Conservation (phyloP, 2,113 vertebrate genomes). For the Helogale parvula region DNA sequence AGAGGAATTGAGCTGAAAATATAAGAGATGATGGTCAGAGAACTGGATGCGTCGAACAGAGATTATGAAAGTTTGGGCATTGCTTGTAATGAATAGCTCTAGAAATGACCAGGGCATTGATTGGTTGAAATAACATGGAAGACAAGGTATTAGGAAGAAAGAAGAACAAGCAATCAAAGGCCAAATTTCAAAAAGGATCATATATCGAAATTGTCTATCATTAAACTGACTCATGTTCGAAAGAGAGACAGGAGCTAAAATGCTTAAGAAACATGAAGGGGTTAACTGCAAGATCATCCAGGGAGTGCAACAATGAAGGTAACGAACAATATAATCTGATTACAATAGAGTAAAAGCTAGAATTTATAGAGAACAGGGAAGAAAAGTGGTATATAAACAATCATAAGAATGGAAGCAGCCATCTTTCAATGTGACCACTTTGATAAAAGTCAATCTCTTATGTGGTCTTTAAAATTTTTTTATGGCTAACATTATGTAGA, state of each 20-base stretch:
- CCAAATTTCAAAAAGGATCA: background rate
- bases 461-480: background rate
- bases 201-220: background rate
- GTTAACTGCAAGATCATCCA: slow-evolving; percentile 29
- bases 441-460: background rate
- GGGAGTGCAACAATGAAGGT: background rate
- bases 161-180: background rate
- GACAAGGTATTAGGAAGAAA: background rate
- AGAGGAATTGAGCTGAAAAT: background rate
- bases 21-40: background rate
- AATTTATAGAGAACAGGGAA: background rate
- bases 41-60: background rate
- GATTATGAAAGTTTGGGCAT: background rate
- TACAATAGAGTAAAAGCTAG: background rate
- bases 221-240: background rate
- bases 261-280: background rate
- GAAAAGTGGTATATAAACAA: background rate
- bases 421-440: background rate
- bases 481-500: background rate
- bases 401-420: background rate
- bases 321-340: background rate
- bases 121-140: background rate
- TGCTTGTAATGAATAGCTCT: background rate
- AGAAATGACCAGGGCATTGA: background rate
- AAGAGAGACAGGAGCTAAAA: background rate